A percentile compares a stretch with the other conserved stretches of the same genome.
phyloP scores from a whole-genome alignment of 2,113 vertebrate species.

The Brevimyrus niger region DNA sequence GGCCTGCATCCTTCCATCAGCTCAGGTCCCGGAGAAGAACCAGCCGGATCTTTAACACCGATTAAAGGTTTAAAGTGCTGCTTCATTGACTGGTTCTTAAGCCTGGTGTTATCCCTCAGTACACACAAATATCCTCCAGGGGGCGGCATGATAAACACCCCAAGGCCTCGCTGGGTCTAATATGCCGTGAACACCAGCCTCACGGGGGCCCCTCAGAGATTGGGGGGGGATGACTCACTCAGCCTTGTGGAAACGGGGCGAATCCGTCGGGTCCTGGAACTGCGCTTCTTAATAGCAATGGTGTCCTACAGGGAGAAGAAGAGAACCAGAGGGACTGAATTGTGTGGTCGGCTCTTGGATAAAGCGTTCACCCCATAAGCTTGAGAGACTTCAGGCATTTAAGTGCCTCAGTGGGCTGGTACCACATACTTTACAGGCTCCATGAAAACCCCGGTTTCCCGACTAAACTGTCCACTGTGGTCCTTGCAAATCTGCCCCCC shows the following conservation, averaged over 20 bases:
- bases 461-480: neutral
- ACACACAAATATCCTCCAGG: neutral
- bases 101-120: neutral
- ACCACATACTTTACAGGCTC: neutral
- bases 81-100: neutral
- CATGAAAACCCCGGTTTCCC: neutral
- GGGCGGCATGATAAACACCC: neutral
- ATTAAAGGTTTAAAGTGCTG: neutral
- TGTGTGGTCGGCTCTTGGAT: neutral
- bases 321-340: neutral
- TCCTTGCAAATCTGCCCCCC: neutral
- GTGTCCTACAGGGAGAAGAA: slow-evolving; percentile 61
- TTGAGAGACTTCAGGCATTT: neutral
- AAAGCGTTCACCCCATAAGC: neutral
- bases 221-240: slow-evolving; percentile 56
- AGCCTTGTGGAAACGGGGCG: slow-evolving; percentile 76
- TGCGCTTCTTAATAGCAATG: slow-evolving; percentile 77
- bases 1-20: neutral
- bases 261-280: slow-evolving; percentile 71
- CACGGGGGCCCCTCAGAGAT: neutral
- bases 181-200: neutral
- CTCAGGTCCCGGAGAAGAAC: neutral
- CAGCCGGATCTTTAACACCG: neutral
- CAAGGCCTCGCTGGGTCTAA: neutral
- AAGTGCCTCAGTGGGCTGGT: neutral